Base-by-base conservation (phyloP, 2,797 vertebrate genomes). In the Petrocephalus schoutedeni region DNA sequence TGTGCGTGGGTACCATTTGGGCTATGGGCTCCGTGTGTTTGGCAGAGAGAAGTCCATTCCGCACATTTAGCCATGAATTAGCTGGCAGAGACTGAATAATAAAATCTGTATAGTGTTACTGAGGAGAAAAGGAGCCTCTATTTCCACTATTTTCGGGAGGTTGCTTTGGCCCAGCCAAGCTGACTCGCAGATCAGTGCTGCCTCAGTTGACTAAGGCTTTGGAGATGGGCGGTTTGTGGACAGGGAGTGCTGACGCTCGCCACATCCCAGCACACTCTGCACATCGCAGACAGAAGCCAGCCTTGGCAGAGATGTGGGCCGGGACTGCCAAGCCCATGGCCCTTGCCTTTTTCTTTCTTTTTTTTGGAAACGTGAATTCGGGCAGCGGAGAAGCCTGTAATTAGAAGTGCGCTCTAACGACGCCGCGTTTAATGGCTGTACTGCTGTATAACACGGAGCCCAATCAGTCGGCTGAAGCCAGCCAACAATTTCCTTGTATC, bases 341-440 rank as follows among this genome's bases (percentile, higher is more conserved):
- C 7, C 82, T 67, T 32, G 23, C 21, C 23, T 28, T 67, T 64
- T 64, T 64, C 12, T 28, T 64, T 64, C 12, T 67, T 67, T 85
- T 36, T 58, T 4, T 58, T 32, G 54, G 54, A 58, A 32, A 85
- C 51, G 54, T 85, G 54, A 54, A 54, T 57, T 10, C n/a, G 10
- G 51, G 53, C n/a, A 56, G 14, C 23, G 51, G 9, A 32, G 83
- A 12, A n/a, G 21, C 45, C 23, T 23, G 51, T 84, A 84, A 53
- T 84, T 74, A 67, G 61, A 67, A 23, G 61, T 12, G 61, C 77
- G 77, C 41, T 82, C 49, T 82, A 84, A 51, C 51, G 80, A 84
- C 12, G 49, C 80, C 21, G 8, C 21, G 49, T 21, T 83, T 49
- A 85, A 74, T 36, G 28, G 28, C 28, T 74, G 32, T 74, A 28